A percentile compares a stretch with the other conserved stretches of the same genome.
phyloP scores from a whole-genome alignment of 1,140 invertebrate genomes.

The Cyrtorhinus lividipennis region DNA sequence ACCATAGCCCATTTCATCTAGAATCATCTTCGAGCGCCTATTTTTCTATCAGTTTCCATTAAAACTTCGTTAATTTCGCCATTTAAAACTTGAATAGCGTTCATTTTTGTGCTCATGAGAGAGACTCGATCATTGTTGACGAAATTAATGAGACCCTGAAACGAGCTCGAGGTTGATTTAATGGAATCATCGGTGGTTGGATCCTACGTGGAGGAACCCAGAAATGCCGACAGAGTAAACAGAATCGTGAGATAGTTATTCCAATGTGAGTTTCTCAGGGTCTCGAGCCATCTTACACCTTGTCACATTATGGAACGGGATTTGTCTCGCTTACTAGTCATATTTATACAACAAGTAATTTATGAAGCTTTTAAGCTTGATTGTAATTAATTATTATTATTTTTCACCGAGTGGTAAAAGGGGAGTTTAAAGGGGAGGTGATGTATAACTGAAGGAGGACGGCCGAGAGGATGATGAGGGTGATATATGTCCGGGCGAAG shows the following conservation, averaged over 20 bases:
- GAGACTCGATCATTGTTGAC: no score
- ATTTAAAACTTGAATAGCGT: no score
- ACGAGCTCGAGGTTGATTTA: no score
- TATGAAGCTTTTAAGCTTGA: background rate
- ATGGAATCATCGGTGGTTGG: no score
- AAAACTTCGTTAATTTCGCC: no score
- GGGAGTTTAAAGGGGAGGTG: background rate
- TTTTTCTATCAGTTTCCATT: no score
- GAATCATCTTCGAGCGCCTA: no score
- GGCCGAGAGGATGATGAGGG: background rate
- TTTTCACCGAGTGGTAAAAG: background rate
- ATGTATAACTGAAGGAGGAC: background rate
- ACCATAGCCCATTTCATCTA: no score
- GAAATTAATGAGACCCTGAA: no score
- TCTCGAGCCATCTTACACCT: background rate
- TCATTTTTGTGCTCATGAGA: no score
- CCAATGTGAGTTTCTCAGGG: background rate
- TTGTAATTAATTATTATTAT: background rate
- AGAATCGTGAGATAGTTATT: background rate
- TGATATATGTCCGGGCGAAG: conserved; percentile 1
- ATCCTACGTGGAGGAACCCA: no score
- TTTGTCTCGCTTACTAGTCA: background rate
- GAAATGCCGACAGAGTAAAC: no score
- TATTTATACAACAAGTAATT: background rate
- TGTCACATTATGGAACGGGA: background rate